phyloP scores from a whole-genome alignment of 2,797 vertebrate genomes.

The Arctocebus calabarensis region DNA sequence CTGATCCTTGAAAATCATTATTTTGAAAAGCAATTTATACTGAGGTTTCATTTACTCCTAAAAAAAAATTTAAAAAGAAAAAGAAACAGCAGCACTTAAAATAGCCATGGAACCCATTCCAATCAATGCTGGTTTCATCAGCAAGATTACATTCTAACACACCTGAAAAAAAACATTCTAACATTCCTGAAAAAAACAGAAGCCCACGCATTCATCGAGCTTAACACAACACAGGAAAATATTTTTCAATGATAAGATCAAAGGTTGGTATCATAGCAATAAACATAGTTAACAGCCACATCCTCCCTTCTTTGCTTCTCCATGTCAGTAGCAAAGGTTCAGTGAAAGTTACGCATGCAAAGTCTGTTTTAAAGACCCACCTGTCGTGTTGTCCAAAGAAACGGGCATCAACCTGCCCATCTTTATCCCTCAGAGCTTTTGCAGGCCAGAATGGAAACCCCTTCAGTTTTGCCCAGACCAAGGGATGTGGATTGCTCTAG shows the following conservation, averaged over 20 bases:
- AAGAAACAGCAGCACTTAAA: background rate
- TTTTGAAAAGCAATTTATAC: slow-evolving; percentile 69
- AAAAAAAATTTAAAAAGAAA: background rate
- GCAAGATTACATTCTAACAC: background rate
- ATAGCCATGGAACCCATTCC: background rate
- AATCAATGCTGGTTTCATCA: background rate
- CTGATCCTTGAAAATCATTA: slow-evolving; percentile 58
- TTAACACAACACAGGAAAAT: background rate
- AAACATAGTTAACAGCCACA: background rate
- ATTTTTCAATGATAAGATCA: background rate
- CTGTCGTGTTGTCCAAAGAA: slow-evolving; percentile 99
- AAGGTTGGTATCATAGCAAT: background rate
- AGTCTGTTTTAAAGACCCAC: slow-evolving; percentile 86
- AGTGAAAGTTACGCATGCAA: background rate
- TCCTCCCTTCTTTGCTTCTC: background rate
- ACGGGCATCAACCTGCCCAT: slow-evolving; percentile 98
- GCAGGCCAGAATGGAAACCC: slow-evolving; percentile 99
- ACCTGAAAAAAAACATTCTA: background rate
- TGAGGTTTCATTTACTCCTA: slow-evolving; percentile 58
- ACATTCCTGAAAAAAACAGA: background rate
- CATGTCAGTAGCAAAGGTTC: background rate
- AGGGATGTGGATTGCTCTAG: slow-evolving; percentile 97
- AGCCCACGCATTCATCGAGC: background rate
- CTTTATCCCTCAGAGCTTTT: slow-evolving; percentile 98
- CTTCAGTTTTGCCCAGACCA: slow-evolving; percentile 99